Conservation (phyloP, 2,113 vertebrate species). For the Istiophorus platypterus region DNA sequence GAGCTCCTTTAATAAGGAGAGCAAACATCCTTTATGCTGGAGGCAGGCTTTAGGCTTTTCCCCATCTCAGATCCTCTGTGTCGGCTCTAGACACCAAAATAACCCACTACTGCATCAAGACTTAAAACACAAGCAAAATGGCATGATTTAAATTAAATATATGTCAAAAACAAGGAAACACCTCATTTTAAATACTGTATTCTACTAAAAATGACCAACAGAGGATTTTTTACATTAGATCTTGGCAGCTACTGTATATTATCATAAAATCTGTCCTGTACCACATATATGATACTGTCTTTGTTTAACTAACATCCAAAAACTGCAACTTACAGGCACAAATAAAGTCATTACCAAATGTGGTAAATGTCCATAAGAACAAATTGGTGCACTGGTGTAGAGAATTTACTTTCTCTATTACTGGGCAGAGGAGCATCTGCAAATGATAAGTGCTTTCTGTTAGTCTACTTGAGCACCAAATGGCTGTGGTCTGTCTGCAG, state of each 20-base stretch:
- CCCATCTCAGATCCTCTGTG: conserved; percentile 17
- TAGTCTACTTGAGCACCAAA: not conserved
- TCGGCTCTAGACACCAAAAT: not conserved
- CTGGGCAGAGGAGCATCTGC: not conserved
- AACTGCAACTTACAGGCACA: not conserved
- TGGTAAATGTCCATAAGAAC: not conserved
- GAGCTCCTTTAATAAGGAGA: conserved; percentile 58
- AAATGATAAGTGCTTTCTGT: not conserved
- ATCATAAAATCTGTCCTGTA: conserved; percentile 20
- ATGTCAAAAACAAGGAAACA: not conserved
- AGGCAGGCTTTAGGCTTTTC: conserved; percentile 43
- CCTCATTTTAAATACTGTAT: not conserved
- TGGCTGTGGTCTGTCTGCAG: not conserved
- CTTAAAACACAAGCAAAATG: conserved; percentile 31
- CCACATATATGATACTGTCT: conserved; percentile 21
- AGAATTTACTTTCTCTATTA: not conserved
- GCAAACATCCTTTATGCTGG: conserved; percentile 49
- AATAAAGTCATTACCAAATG: not conserved
- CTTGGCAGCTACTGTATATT: conserved; percentile 32
- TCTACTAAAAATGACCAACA: not conserved
- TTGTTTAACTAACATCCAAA: not conserved
- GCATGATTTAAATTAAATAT: conserved; percentile 14
- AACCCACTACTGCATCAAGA: conserved; percentile 48
- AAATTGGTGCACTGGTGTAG: not conserved
- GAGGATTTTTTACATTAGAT: conserved; percentile 8